Base-by-base conservation (phyloP, 2,113 vertebrate genomes). In the Dicerorhinus sumatrensis region DNA sequence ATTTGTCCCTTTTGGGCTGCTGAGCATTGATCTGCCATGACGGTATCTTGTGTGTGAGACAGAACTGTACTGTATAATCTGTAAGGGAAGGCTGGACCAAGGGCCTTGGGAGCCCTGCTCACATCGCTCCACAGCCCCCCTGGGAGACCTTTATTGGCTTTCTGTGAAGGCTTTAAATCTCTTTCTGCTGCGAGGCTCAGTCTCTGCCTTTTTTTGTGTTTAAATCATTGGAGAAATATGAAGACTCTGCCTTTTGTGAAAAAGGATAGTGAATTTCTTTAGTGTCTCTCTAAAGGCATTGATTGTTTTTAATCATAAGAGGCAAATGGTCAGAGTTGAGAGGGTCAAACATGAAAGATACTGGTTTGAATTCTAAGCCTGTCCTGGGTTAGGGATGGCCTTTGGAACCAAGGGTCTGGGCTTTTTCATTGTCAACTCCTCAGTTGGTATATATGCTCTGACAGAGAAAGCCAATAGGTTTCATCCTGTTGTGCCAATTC, bases 161-260 rank as follows among this genome's bases (percentile, higher is more conserved):
- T 94, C 77, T 46, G 0, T 63, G 89, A 92, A 86, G 42, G 27
- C 69, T 85, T 48, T 77, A 72, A 95, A 93, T 84, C 65, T 89
- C 16, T 70, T 56, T 87, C 33, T 62, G 33, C 29, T 48, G 6
- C 4, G 33, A 77, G 29, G 70, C 48, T 82, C 51, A 63, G 54
- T 56, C 46, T 84, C 33, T 60, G 18, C 39, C n/a, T 65, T 87
- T 62, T 82, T 62, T 20, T 58, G 31, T 77, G 85, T 77, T 79
- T n/a, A 83, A 85, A 58, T 95, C 48, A 48, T 27, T 54, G 27
- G 77, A 82, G 79, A 96, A 91, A 79, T 46, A 75, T 6, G 11
- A 96, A 70, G 82, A 72, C 31, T 65, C 2, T 83, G 56, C 16
- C 73, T 29, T 85, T 91, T 67, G 29, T 88, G 36, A 33, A 56